Evolutionary conservation across 2,888 invertebrate genomes (phyloP), one percentile per base, ranked within the genome.

Genomic region (Leptinotarsa tumamoca): DNA sequence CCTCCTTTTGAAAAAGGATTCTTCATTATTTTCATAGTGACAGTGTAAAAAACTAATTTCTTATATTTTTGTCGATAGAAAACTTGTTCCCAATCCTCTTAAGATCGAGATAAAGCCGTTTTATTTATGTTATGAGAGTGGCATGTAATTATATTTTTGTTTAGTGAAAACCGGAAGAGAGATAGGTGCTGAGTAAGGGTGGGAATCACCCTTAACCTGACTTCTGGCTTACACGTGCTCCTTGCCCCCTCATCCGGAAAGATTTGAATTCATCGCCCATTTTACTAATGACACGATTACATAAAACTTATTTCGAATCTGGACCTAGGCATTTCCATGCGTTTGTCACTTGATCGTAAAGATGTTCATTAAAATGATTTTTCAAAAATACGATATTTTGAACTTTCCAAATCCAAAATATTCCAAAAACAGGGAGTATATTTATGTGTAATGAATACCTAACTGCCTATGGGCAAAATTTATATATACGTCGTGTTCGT

Each of bases 161-260:
- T 67, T 73, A 23, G 27, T 54, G 71, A 63, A 67, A 72, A 74
- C 76, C 73, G 78, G 78, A 78, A 77, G 67, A 69, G 69, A 75
- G 67, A 67, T 21, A 51, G 74, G 71, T 63, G 51, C 13, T 63
- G 63, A 63, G 43, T 63, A 63, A n/a, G 43, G 27, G 63, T 43
- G 63, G 68, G 18, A 69, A 66, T 72, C 74, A 74, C 79, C 78
- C 69, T 76, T 76, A 67, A 76, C 74, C 72, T 77, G 74, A 76
- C 80, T 80, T 78, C 74, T 80, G 80, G 80, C 78, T 67, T 72
- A 79, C 82, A 82, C 80, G 81, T 82, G 81, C 80, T 80, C 77
- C 79, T 49, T 71, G 79, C 43, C 74, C 71, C 63, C 49, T 71
- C 63, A 67, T 54, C 52, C 67, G 43, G 51, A 76, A 78, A 76